phyloP scores from a whole-genome alignment of 1,140 invertebrate genomes.

The Lordiphosa clarofinis region DNA sequence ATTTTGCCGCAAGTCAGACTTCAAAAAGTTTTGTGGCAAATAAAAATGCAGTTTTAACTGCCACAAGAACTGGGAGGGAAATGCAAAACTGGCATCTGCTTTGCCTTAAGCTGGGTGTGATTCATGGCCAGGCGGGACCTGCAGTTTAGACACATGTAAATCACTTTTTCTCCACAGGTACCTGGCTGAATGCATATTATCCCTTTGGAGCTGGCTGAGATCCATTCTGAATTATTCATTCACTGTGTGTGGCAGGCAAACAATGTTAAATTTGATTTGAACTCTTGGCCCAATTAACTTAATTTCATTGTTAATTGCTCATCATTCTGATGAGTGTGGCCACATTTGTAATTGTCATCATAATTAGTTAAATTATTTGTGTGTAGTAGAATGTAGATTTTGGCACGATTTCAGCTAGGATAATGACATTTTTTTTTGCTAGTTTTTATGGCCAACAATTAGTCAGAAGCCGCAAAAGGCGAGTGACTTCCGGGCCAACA shows the following conservation, averaged over 20 bases:
- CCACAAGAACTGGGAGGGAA: not conserved
- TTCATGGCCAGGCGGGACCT: slow-evolving; percentile 3
- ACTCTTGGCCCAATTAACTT: slow-evolving; percentile 2
- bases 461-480: slow-evolving; percentile 42
- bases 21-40: slow-evolving; percentile 3
- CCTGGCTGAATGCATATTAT: slow-evolving; percentile 18
- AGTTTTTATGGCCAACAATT: slow-evolving; percentile 48
- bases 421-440: slow-evolving; percentile 17
- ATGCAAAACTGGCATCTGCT: not conserved
- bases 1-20: slow-evolving; percentile 10
- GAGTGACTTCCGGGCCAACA: slow-evolving; percentile 46
- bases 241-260: not conserved
- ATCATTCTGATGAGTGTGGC: slow-evolving; percentile 3
- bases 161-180: slow-evolving; percentile 37
- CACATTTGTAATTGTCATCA: slow-evolving; percentile 40
- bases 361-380: slow-evolving; percentile 19
- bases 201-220: not conserved
- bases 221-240: slow-evolving; percentile 7
- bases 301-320: slow-evolving; percentile 2
- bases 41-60: slow-evolving; percentile 11
- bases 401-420: slow-evolving; percentile 30
- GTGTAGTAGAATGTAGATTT: not conserved
- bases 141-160: slow-evolving; percentile 53
- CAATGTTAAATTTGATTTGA: not conserved
- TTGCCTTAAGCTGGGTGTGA: slow-evolving; percentile 5